Percentiles rank a stretch among this genome's conserved stretches.
phyloP scores from a whole-genome alignment of 2,888 invertebrate species.

The Idaea aversata region DNA sequence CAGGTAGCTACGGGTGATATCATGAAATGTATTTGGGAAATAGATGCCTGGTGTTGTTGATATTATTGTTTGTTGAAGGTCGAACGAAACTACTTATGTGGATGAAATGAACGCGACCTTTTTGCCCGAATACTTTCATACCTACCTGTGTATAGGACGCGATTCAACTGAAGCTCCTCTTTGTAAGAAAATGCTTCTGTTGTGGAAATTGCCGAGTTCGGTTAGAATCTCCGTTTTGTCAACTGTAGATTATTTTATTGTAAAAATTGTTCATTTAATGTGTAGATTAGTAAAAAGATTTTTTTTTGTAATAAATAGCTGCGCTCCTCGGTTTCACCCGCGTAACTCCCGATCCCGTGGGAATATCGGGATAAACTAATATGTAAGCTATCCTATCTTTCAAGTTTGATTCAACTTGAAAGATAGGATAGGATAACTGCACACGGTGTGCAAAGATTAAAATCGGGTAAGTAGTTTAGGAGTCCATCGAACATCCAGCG shows the following conservation, averaged over 20 bases:
- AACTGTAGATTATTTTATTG: neutral
- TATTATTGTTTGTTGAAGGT: constrained; percentile 1
- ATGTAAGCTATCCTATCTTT: too few species aligned
- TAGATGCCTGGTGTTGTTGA: constrained; percentile 1
- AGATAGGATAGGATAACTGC: too few species aligned
- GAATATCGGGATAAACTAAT: too few species aligned
- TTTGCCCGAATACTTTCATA: neutral
- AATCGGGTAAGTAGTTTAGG: too few species aligned
- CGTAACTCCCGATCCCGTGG: too few species aligned
- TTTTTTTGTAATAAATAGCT: too few species aligned
- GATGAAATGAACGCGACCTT: neutral
- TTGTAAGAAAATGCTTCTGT: neutral
- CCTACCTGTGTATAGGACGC: neutral
- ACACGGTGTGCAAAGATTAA: too few species aligned
- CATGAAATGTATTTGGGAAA: constrained; percentile 1
- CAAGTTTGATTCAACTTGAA: too few species aligned
- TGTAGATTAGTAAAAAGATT: too few species aligned
- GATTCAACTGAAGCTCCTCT: neutral
- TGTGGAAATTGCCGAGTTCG: neutral
- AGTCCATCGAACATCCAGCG: too few species aligned
- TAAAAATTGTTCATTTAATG: too few species aligned
- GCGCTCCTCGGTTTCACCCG: too few species aligned
- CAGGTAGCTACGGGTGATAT: neutral
- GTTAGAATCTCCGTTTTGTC: neutral
- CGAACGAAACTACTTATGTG: neutral